These are phyloP conservation scores for Stenichneumon culpator DNA, from an alignment of 2,888 invertebrate species.

Conservation along the genomic window DNA sequence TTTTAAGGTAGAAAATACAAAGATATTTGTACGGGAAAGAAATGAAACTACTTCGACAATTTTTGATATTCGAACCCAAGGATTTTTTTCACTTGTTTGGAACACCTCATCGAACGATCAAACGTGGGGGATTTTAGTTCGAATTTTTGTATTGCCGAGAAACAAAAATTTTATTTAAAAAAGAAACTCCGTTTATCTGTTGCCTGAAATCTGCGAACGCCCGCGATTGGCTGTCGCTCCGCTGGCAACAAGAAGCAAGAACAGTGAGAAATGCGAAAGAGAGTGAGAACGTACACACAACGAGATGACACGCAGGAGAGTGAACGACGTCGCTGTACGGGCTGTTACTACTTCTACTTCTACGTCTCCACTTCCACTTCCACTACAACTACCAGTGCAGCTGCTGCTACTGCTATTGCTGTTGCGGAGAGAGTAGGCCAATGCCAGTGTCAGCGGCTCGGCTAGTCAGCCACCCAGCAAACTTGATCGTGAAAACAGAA, in stretches of 20 bases:
- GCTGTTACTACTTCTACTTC: conserved; percentile 18
- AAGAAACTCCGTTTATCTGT: neutral
- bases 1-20: no score
- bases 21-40: no score
- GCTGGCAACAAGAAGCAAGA: conserved; percentile 20
- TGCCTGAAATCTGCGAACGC: neutral
- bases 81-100: no score
- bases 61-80: no score
- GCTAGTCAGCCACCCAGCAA: conserved; percentile 79
- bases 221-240: neutral
- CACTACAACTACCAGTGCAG: neutral
- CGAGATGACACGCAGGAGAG: conserved; percentile 78
- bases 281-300: conserved; percentile 76
- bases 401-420: conserved; percentile 35
- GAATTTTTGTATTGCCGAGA: no score
- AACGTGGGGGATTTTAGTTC: neutral
- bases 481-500: conserved; percentile 84
- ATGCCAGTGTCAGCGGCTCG: conserved; percentile 83
- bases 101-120: neutral
- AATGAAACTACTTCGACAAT: no score
- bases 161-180: no score
- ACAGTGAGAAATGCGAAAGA: conserved; percentile 73
- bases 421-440: conserved; percentile 82
- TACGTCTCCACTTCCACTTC: neutral
- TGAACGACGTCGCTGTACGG: conserved; percentile 75